Conservation (phyloP, 2,888 invertebrate genomes). For the Coecobrya sp. region DNA sequence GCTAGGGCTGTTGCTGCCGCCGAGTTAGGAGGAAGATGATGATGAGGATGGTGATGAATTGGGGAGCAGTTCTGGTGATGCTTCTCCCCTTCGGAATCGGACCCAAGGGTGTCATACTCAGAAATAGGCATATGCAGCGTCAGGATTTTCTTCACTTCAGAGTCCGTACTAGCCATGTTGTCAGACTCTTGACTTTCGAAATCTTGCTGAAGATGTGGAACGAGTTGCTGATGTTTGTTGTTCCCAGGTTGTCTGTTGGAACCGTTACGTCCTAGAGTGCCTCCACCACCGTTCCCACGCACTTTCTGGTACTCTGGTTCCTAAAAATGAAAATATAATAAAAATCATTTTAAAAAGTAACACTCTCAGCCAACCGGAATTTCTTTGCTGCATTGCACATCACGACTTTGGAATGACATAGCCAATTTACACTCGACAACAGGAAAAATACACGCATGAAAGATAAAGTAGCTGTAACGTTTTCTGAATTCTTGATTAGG, state of each 20-base stretch:
- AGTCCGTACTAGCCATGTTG: conserved; percentile 94
- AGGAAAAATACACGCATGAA: not conserved
- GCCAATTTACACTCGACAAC: conserved; percentile 26
- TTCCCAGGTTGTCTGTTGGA: conserved; percentile 49
- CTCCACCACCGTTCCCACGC: conserved; percentile 70
- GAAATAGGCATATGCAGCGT: conserved; percentile 97
- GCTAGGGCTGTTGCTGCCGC: conserved; percentile 60
- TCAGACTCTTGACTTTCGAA: conserved; percentile 90
- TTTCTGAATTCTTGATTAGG: conserved; percentile 11
- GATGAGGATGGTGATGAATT: conserved; percentile 82
- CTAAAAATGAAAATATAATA: conserved; percentile 72
- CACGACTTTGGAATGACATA: not conserved
- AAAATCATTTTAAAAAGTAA: conserved; percentile 4
- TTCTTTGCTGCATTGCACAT: conserved; percentile 6
- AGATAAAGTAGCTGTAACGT: conserved; percentile 8
- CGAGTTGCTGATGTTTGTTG: conserved; percentile 62
- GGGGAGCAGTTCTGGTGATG: conserved; percentile 86
- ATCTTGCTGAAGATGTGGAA: conserved; percentile 64
- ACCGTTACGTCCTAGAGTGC: conserved; percentile 72
- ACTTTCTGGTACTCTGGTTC: conserved; percentile 84
- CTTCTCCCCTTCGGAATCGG: conserved; percentile 92
- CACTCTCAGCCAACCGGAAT: not conserved
- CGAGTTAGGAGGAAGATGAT: conserved; percentile 65
- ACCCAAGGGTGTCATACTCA: conserved; percentile 91
- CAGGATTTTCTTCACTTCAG: conserved; percentile 97